These are phyloP conservation scores for Spicauda simplicius DNA, from an alignment of 2,888 invertebrate species.

Conservation along the genomic window DNA sequence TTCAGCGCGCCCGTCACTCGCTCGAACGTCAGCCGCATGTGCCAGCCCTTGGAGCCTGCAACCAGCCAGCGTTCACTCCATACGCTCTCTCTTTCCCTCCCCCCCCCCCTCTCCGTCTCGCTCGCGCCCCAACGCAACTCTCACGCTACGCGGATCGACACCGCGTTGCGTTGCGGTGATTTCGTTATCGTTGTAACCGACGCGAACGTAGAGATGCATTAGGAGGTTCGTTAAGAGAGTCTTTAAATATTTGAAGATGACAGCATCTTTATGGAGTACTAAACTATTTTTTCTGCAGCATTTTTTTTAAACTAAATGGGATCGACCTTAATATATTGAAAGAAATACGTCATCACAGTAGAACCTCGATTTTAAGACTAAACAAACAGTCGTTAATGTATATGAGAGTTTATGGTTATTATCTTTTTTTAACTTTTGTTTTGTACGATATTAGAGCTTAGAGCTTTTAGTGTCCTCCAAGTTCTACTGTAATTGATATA, in stretches of 20 bases:
- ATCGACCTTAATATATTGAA: conserved; percentile 21
- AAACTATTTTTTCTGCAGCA: conserved; percentile 26
- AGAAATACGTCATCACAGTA: conserved; percentile 32
- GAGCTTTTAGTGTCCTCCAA: conserved; percentile 36
- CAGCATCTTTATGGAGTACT: conserved; percentile 8
- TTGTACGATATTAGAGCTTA: too few relatives aligned
- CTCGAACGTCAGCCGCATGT: conserved; percentile 97
- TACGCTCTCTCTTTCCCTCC: conserved; percentile 38
- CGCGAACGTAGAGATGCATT: conserved; percentile 36
- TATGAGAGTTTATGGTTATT: too few relatives aligned
- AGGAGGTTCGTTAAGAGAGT: conserved; percentile 21
- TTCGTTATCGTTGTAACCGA: conserved; percentile 8
- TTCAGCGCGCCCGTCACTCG: conserved; percentile 96
- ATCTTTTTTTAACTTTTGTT: too few relatives aligned
- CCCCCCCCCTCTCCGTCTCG: conserved; percentile 11
- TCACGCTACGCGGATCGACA: conserved; percentile 14
- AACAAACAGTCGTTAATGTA: not conserved
- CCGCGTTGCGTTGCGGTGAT: not conserved
- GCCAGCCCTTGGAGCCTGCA: conserved; percentile 97
- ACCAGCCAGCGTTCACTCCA: conserved; percentile 82
- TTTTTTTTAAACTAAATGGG: conserved; percentile 20
- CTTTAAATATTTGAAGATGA: conserved; percentile 12
- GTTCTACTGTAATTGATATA: conserved; percentile 53
- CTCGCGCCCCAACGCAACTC: conserved; percentile 46
- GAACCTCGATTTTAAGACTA: conserved; percentile 21